Percentiles rank a stretch among this genome's conserved stretches.
Evolutionary conservation across 2,113 vertebrate genomes (phyloP).

Genomic region (Baryphthengus martii): DNA sequence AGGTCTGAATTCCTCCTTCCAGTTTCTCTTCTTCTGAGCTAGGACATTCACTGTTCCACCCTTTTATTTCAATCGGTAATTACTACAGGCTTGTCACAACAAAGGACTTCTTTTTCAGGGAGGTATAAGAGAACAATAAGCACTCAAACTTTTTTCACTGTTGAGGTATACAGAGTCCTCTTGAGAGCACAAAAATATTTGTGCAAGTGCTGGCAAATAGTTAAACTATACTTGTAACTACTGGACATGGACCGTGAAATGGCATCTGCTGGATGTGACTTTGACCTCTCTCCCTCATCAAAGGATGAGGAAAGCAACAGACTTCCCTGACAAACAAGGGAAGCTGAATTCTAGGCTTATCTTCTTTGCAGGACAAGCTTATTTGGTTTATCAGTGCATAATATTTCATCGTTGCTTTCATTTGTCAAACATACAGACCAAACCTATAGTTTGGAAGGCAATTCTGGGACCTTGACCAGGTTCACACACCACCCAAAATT

Average conservation of each 20-base stretch:
- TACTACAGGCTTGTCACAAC: not conserved
- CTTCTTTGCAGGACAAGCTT: not conserved
- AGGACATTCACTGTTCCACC: not conserved
- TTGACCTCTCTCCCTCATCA: not conserved
- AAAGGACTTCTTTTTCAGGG: not conserved
- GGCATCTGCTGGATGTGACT: conserved; percentile 22
- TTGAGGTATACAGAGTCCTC: not conserved
- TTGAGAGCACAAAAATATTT: not conserved
- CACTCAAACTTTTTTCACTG: not conserved
- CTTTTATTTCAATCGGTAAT: not conserved
- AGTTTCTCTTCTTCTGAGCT: not conserved
- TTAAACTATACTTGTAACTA: not conserved
- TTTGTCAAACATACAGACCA: not conserved
- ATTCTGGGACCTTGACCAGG: not conserved
- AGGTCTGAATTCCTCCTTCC: not conserved
- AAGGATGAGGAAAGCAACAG: not conserved
- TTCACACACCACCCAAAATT: not conserved
- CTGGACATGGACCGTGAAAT: not conserved
- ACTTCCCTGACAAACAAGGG: not conserved
- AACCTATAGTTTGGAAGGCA: not conserved
- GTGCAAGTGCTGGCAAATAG: not conserved
- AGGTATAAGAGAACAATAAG: not conserved
- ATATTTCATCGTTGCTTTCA: not conserved
- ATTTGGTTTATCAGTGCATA: not conserved
- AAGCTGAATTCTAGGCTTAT: not conserved